Conservation (phyloP, 2,113 vertebrate species). For the Acanthochromis polyacanthus region DNA sequence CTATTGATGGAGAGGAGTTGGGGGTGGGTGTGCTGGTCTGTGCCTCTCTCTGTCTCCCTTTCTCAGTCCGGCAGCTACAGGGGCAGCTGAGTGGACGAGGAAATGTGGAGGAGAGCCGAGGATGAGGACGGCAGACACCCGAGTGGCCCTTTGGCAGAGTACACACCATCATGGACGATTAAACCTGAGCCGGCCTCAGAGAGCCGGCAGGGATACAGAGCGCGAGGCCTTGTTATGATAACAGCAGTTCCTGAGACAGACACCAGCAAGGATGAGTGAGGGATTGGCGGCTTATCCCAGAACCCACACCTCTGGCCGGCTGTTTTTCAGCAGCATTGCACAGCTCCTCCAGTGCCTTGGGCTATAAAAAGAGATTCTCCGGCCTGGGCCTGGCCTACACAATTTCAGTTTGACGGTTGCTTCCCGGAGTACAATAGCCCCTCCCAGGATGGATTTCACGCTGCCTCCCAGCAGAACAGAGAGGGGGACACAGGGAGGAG, state of each 20-base stretch:
- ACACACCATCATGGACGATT: constrained; percentile 71
- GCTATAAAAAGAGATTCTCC: constrained; percentile 48
- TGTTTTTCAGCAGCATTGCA: constrained; percentile 35
- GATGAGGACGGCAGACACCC: constrained; percentile 40
- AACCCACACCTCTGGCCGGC: constrained; percentile 32
- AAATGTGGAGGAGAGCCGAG: constrained; percentile 41
- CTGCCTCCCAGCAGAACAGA: constrained; percentile 63
- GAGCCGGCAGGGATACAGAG: constrained; percentile 52
- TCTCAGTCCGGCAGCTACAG: constrained; percentile 35
- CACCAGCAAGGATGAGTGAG: constrained; percentile 61
- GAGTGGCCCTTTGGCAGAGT: constrained; percentile 57
- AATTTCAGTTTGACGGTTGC: constrained; percentile 68
- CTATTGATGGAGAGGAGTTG: constrained; percentile 37
- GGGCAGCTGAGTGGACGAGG: constrained; percentile 45
- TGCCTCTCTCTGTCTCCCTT: constrained; percentile 25
- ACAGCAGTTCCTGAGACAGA: constrained; percentile 55
- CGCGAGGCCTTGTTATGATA: constrained; percentile 71
- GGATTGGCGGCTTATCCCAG: constrained; percentile 39
- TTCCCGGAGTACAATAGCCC: constrained; percentile 69
- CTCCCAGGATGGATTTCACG: constrained; percentile 78
- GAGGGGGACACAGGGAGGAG: constrained; percentile 50
- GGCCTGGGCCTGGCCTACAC: constrained; percentile 38
- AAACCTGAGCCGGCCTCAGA: constrained; percentile 57
- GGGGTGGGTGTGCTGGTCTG: constrained; percentile 44
- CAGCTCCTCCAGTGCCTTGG: constrained; percentile 18